Conservation (phyloP, 1,140 invertebrate genomes). For the Luehdorfia chinensis region DNA sequence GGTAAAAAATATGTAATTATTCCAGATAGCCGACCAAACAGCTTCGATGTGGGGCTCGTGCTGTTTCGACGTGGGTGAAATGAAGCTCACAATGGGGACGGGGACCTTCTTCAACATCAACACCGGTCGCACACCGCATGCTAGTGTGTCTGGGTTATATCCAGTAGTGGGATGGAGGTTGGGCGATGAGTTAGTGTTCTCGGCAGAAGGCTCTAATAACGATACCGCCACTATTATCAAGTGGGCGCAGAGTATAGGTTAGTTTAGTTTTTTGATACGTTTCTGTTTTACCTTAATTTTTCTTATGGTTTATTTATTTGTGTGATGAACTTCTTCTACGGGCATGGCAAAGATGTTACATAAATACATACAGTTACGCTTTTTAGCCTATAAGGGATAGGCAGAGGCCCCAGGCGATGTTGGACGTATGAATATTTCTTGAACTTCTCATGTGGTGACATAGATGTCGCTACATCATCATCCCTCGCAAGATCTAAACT, state of each 20-base stretch:
- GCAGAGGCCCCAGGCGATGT: too few species aligned
- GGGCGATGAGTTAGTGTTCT: slow-evolving; percentile 82
- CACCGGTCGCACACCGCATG: slow-evolving; percentile 86
- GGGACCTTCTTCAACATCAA: slow-evolving; percentile 96
- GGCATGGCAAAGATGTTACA: background rate
- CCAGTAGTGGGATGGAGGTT: slow-evolving; percentile 94
- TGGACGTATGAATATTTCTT: too few species aligned
- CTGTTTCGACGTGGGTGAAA: slow-evolving; percentile 88
- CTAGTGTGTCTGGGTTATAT: slow-evolving; percentile 89
- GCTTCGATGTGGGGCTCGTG: slow-evolving; percentile 95
- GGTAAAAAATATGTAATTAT: too few species aligned
- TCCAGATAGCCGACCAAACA: slow-evolving; percentile 86
- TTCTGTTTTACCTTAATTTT: slow-evolving; percentile 5
- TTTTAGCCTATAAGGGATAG: too few species aligned
- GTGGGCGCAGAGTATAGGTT: slow-evolving; percentile 90
- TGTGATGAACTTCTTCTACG: background rate
- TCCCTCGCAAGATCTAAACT: too few species aligned
- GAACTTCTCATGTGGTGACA: too few species aligned
- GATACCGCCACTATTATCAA: slow-evolving; percentile 93
- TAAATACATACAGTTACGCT: background rate
- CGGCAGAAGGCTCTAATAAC: slow-evolving; percentile 90
- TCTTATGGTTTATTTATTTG: slow-evolving; percentile 39
- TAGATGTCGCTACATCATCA: too few species aligned
- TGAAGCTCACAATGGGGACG: slow-evolving; percentile 96
- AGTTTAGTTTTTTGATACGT: slow-evolving; percentile 15